Conservation (phyloP, 2,113 vertebrate species). For the Strix uralensis region DNA sequence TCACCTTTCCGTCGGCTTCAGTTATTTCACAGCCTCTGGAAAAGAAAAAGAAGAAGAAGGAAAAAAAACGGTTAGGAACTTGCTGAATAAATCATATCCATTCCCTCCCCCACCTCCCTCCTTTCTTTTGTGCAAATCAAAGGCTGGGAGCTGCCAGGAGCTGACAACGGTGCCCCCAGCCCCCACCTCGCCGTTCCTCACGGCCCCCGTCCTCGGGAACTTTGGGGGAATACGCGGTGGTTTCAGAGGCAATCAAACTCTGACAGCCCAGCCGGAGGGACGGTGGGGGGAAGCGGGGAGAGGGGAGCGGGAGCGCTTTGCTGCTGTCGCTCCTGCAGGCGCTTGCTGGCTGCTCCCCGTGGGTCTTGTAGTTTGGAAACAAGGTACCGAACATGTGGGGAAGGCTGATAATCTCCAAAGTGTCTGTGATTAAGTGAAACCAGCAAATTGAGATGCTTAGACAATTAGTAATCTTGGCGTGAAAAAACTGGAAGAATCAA, state of each 20-base stretch:
- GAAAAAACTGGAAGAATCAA: slow-evolving; percentile 38
- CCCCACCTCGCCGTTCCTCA: not conserved
- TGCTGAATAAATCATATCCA: slow-evolving; percentile 69
- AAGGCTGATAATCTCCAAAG: slow-evolving; percentile 69
- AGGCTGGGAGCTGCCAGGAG: slow-evolving; percentile 69
- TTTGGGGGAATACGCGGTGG: not conserved
- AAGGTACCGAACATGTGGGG: slow-evolving; percentile 67
- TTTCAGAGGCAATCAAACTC: slow-evolving; percentile 57
- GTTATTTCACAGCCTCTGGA: slow-evolving; percentile 60
- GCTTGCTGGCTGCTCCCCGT: slow-evolving; percentile 31
- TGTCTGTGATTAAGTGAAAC: slow-evolving; percentile 68
- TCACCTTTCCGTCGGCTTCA: slow-evolving; percentile 66
- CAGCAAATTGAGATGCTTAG: slow-evolving; percentile 70
- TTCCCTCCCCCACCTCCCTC: slow-evolving; percentile 37
- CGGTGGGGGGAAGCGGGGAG: not conserved
- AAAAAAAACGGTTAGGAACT: slow-evolving; percentile 19
- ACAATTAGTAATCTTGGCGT: slow-evolving; percentile 67
- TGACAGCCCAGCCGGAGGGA: slow-evolving; percentile 67
- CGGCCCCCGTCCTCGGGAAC: slow-evolving; percentile 28
- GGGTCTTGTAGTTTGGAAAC: slow-evolving; percentile 59
- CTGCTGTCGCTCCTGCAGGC: slow-evolving; percentile 58
- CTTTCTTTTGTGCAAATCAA: slow-evolving; percentile 67
- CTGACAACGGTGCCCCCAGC: slow-evolving; percentile 46
- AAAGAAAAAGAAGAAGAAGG: not conserved
- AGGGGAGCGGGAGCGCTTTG: not conserved